phyloP scores from a whole-genome alignment of 2,888 invertebrate genomes.

The Bursaphelenchus okinawaensis region DNA sequence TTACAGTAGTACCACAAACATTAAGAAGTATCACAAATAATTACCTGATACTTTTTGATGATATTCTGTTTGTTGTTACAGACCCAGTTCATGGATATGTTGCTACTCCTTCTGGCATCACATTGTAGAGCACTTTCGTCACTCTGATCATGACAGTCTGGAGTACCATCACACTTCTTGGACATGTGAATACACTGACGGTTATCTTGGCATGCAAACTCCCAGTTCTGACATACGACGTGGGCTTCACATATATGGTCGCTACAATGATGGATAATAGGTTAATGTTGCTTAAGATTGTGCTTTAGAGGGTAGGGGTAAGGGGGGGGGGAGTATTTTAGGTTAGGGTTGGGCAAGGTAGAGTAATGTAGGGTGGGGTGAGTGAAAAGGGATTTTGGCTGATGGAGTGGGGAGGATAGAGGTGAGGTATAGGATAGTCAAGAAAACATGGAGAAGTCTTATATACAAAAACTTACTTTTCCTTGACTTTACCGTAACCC shows the following conservation, averaged over 20 bases:
- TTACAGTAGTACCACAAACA: background rate
- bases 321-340: too few relatives aligned
- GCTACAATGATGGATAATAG: conserved; percentile 17
- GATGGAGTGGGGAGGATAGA: too few relatives aligned
- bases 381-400: too few relatives aligned
- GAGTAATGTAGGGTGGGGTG: too few relatives aligned
- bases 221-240: conserved; percentile 27
- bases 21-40: background rate
- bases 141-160: conserved; percentile 25
- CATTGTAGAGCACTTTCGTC: conserved; percentile 20
- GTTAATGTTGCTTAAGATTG: too few relatives aligned
- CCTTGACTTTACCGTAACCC: background rate
- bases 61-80: conserved; percentile 23
- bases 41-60: conserved; percentile 15
- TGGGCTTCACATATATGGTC: conserved; percentile 21
- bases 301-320: too few relatives aligned
- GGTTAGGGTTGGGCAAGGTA: too few relatives aligned
- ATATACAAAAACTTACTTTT: background rate
- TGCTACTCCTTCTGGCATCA: background rate
- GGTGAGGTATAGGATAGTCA: too few relatives aligned
- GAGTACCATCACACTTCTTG: conserved; percentile 23
- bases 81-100: conserved; percentile 13
- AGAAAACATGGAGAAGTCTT: too few relatives aligned
- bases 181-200: conserved; percentile 29
- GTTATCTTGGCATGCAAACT: conserved; percentile 30